A percentile compares a stretch with the other conserved stretches of the same genome.
Evolutionary conservation across 92 coral and sea anemone genomes (phyloP).

Genomic region (Epizoanthus fatuus): DNA sequence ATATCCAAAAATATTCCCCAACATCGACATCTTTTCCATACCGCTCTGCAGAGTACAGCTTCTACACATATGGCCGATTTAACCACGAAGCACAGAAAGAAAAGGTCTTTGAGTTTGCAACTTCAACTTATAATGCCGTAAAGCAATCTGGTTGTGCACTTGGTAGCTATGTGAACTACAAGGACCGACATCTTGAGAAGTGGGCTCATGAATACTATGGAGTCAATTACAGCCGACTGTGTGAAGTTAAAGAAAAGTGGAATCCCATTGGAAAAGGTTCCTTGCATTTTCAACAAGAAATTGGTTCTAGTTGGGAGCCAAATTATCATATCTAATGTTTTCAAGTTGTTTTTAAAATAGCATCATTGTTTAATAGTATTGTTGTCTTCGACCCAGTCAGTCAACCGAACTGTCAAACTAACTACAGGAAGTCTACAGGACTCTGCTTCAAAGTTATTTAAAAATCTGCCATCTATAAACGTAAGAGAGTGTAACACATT

Average conservation of each 20-base stretch:
- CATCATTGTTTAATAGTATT: no score
- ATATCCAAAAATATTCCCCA: slow-evolving; percentile 64
- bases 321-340: background rate
- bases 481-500: no score
- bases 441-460: no score
- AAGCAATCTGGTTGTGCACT: slow-evolving; percentile 72
- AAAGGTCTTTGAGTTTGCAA: slow-evolving; percentile 77
- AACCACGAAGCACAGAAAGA: slow-evolving; percentile 51
- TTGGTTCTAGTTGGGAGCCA: slow-evolving; percentile 92
- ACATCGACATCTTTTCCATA: slow-evolving; percentile 76
- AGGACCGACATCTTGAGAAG: slow-evolving; percentile 79
- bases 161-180: slow-evolving; percentile 90
- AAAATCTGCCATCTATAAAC: no score
- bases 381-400: no score
- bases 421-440: no score
- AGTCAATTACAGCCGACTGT: slow-evolving; percentile 75
- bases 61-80: slow-evolving; percentile 85
- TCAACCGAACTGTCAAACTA: no score
- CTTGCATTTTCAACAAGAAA: slow-evolving; percentile 89
- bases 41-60: slow-evolving; percentile 84
- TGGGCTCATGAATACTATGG: slow-evolving; percentile 85
- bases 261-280: slow-evolving; percentile 85
- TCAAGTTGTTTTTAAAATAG: no score
- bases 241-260: slow-evolving; percentile 83
- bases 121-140: slow-evolving; percentile 78